Percentiles rank a stretch among this genome's conserved stretches.
Evolutionary conservation across 2,113 vertebrate genomes (phyloP).

Genomic region (Noturus placidus): DNA sequence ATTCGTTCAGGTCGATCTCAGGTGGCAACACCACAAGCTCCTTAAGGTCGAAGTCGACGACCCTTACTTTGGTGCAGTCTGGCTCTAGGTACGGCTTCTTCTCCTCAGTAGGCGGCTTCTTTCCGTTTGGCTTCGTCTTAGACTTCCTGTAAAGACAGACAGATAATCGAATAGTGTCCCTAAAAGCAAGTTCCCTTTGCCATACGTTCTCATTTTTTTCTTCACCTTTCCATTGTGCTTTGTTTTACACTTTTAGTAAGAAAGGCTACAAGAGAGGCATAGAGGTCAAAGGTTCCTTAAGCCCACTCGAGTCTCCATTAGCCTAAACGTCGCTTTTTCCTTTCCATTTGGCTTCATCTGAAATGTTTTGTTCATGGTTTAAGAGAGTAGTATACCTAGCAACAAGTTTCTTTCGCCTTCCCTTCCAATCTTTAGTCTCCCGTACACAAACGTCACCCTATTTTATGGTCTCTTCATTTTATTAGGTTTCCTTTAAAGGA

Average conservation of each 20-base stretch:
- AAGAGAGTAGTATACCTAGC: background rate
- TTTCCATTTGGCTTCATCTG: background rate
- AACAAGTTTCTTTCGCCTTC: background rate
- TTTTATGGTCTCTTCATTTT: background rate
- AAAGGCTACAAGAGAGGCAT: background rate
- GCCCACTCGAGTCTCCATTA: background rate
- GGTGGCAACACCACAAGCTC: constrained; percentile 93
- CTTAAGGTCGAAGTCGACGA: constrained; percentile 92
- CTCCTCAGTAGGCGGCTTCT: constrained; percentile 90
- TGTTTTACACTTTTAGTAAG: background rate
- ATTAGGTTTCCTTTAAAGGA: background rate
- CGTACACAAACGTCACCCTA: background rate
- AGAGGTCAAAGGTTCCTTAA: background rate
- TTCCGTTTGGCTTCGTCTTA: constrained; percentile 97
- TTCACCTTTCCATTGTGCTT: background rate
- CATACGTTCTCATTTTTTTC: background rate
- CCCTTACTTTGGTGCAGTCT: constrained; percentile 90
- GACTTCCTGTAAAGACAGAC: constrained; percentile 83
- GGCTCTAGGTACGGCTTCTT: constrained; percentile 95
- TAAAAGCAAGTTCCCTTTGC: background rate
- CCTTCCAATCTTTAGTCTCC: background rate
- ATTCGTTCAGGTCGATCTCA: constrained; percentile 98
- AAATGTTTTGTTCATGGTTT: background rate
- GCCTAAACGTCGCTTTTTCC: too few species aligned
- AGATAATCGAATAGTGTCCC: constrained; percentile 11